phyloP scores from a whole-genome alignment of 2,797 vertebrate species.

The Monodelphis domestica region DNA sequence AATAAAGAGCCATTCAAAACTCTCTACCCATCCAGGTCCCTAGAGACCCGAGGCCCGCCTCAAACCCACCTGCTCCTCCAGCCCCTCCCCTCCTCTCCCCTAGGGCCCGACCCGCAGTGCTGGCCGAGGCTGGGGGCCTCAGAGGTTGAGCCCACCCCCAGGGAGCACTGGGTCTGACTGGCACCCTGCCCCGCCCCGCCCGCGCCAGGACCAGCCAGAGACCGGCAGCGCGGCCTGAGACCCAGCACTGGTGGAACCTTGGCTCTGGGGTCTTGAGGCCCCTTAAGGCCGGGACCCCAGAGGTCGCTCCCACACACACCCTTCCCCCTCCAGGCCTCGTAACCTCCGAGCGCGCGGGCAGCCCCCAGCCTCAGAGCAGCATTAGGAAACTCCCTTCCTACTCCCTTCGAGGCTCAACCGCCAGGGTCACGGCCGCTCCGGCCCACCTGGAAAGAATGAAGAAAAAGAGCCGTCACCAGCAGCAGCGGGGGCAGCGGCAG shows the following conservation, averaged over 20 bases:
- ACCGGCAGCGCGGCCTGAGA: background rate
- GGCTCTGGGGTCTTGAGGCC: background rate
- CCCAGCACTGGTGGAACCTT: background rate
- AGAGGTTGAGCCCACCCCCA: background rate
- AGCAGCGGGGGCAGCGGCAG: background rate
- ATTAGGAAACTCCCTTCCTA: background rate
- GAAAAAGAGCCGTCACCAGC: accelerated
- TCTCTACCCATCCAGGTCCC: no score
- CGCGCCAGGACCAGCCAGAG: background rate
- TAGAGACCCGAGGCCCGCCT: no score
- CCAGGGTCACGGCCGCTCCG: background rate
- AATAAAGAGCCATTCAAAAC: no score
- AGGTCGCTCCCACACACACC: no score
- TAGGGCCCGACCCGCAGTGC: no score
- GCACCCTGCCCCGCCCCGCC: background rate
- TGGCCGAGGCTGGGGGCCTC: background rate
- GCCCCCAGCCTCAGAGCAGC: background rate
- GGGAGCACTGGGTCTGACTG: background rate
- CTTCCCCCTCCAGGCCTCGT: conserved; percentile 20
- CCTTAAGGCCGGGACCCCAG: background rate
- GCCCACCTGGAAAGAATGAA: conserved; percentile 33
- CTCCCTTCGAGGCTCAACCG: background rate
- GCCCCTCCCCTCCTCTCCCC: no score
- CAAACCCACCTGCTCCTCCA: no score
- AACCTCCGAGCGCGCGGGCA: background rate